A percentile compares a stretch with the other conserved stretches of the same genome.
Evolutionary conservation across 2,888 invertebrate species (phyloP).

Genomic region (Spodoptera littoralis): DNA sequence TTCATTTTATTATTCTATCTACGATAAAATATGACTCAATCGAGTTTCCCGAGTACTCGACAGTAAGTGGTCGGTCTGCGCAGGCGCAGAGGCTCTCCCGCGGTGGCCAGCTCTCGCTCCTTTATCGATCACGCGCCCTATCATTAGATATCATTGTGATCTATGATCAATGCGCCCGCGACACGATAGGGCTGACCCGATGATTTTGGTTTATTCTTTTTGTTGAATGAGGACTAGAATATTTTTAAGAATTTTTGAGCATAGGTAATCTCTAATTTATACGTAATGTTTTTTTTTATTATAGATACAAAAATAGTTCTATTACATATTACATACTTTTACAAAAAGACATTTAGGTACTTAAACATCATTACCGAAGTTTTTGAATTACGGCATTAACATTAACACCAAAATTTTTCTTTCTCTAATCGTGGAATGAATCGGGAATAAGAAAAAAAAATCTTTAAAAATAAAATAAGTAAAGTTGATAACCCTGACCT

Average conservation of each 20-base stretch:
- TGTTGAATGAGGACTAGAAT: neutral
- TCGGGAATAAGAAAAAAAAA: neutral
- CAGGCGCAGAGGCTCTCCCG: conserved; percentile 71
- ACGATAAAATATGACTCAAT: conserved; percentile 21
- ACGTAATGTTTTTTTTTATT: no score
- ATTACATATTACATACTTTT: no score
- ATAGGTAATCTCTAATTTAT: no score
- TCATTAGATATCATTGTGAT: conserved; percentile 88
- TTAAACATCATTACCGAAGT: no score
- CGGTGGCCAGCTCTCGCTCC: conserved; percentile 76
- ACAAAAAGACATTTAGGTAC: no score
- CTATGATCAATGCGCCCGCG: conserved; percentile 79
- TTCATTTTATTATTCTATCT: conserved; percentile 7
- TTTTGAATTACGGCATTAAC: neutral
- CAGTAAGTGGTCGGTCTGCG: conserved; percentile 28
- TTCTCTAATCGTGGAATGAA: neutral
- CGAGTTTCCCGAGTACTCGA: conserved; percentile 27
- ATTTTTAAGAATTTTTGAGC: no score
- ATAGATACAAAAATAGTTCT: no score
- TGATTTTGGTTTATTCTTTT: neutral
- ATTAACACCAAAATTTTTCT: no score
- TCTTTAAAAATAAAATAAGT: neutral
- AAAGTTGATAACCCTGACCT: conserved; percentile 29
- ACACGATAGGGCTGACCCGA: conserved; percentile 62
- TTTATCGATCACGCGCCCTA: conserved; percentile 84